Conservation (phyloP, 2,113 vertebrate genomes). For the Poeciliopsis occidentalis region DNA sequence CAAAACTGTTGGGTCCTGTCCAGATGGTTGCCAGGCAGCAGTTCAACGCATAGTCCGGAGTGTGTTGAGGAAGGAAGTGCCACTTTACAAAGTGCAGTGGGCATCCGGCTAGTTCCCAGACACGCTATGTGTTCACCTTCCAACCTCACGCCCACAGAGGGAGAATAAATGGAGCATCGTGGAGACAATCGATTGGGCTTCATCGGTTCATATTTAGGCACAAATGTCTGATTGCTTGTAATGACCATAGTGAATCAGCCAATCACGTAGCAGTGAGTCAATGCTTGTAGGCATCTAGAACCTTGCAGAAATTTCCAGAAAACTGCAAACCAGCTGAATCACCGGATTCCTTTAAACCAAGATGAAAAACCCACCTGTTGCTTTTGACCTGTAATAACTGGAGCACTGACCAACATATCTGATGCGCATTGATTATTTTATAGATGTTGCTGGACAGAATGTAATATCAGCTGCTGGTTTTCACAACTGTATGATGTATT, state of each 20-base stretch:
- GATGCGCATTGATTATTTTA: too few relatives aligned
- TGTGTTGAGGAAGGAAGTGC: constrained; percentile 80
- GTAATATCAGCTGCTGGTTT: too few relatives aligned
- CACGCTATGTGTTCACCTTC: constrained; percentile 54
- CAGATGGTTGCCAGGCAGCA: constrained; percentile 77
- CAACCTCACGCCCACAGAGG: constrained; percentile 45
- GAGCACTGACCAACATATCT: too few relatives aligned
- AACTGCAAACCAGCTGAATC: too few relatives aligned
- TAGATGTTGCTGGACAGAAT: too few relatives aligned
- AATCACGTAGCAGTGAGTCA: neutral
- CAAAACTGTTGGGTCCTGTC: constrained; percentile 68
- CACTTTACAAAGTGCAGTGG: constrained; percentile 72
- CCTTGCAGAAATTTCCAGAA: too few relatives aligned
- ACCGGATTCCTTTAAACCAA: too few relatives aligned
- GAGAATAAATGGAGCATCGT: constrained; percentile 33
- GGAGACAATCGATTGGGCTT: constrained; percentile 3
- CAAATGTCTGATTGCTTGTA: neutral
- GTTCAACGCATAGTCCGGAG: constrained; percentile 72
- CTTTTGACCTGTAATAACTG: too few relatives aligned
- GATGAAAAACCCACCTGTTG: too few relatives aligned
- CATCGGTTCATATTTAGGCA: neutral
- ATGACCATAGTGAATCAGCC: neutral
- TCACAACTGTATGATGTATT: too few relatives aligned
- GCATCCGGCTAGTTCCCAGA: constrained; percentile 66
- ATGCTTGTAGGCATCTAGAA: neutral